Evolutionary conservation across 2,113 vertebrate species (phyloP).

Genomic region (Thunnus maccoyii): DNA sequence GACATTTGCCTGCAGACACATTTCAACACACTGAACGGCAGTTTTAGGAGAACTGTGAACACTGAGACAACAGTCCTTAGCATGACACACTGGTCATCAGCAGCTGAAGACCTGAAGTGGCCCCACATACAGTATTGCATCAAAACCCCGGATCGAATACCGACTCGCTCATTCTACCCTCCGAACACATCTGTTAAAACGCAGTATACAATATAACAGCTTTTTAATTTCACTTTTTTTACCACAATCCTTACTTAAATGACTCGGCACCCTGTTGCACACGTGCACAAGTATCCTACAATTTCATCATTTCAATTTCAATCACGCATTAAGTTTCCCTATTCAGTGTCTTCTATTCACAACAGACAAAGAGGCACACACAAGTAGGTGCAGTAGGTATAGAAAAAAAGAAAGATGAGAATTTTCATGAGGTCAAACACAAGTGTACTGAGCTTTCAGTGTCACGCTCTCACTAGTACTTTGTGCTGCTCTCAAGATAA

Average conservation of each 20-base stretch:
- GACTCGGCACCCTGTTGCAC: constrained; percentile 14
- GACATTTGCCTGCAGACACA: constrained; percentile 33
- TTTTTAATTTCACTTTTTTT: background rate
- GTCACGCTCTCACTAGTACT: constrained; percentile 93
- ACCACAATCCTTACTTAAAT: background rate
- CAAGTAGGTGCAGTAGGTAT: background rate
- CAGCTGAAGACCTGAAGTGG: constrained; percentile 21
- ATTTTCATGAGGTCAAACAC: constrained; percentile 94
- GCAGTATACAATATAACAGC: constrained; percentile 1
- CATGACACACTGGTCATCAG: background rate
- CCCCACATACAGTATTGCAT: background rate
- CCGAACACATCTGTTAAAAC: background rate
- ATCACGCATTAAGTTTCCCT: background rate
- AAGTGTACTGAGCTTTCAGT: constrained; percentile 95
- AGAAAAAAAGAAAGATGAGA: constrained; percentile 76
- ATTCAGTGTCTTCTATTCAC: constrained; percentile 1
- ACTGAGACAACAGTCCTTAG: background rate
- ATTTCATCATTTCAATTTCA: constrained; percentile 3
- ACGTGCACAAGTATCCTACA: background rate
- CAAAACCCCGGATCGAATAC: background rate
- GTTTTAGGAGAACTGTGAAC: constrained; percentile 37
- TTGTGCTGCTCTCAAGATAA: constrained; percentile 94
- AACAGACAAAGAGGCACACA: background rate
- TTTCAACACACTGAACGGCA: constrained; percentile 38
- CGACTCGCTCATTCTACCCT: background rate